A percentile compares a stretch with the other conserved stretches of the same genome.
phyloP scores from a whole-genome alignment of 1,140 invertebrate species.

The Anoplophora glabripennis region DNA sequence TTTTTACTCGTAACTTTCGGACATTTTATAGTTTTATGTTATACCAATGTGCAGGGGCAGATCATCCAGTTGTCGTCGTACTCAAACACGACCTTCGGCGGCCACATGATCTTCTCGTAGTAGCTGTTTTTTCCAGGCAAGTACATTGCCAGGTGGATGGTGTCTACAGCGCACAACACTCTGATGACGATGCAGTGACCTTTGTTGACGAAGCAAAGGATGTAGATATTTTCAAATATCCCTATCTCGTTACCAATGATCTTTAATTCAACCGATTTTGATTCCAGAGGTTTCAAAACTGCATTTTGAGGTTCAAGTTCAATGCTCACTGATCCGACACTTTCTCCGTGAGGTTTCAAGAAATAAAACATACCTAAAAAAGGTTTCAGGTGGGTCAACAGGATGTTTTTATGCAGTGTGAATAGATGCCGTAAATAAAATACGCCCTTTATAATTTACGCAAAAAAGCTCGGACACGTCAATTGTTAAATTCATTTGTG shows the following conservation, averaged over 20 bases:
- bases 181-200: slow-evolving; percentile 22
- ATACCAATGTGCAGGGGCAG: slow-evolving; percentile 17
- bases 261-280: slow-evolving; percentile 22
- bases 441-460: no score
- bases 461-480: no score
- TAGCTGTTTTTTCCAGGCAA: slow-evolving; percentile 22
- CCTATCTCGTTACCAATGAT: slow-evolving; percentile 29
- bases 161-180: slow-evolving; percentile 31
- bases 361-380: slow-evolving; percentile 27
- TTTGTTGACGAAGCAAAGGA: slow-evolving; percentile 36
- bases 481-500: no score
- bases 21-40: no score
- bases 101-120: slow-evolving; percentile 34
- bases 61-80: slow-evolving; percentile 17
- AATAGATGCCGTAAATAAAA: no score
- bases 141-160: slow-evolving; percentile 32
- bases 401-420: no score
- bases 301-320: slow-evolving; percentile 27
- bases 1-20: no score
- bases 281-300: slow-evolving; percentile 7
- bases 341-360: slow-evolving; percentile 26
- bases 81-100: slow-evolving; percentile 28
- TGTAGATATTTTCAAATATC: slow-evolving; percentile 32
- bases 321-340: slow-evolving; percentile 22
- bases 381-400: no score